Percentiles rank a stretch among this genome's conserved stretches.
phyloP scores from a whole-genome alignment of 2,888 invertebrate species.

The Polydrusus pterygomalis region DNA sequence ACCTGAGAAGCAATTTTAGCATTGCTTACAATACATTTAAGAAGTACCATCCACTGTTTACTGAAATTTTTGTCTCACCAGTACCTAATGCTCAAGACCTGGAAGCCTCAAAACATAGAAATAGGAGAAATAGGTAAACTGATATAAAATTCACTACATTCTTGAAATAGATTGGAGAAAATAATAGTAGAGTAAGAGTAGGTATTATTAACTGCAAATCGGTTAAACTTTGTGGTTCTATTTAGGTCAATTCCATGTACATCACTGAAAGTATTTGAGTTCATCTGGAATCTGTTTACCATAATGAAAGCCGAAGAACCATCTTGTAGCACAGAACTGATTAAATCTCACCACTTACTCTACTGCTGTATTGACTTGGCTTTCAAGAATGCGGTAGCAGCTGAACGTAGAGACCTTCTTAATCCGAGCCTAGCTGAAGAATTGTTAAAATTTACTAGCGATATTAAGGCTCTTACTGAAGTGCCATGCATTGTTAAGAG shows the following conservation, averaged over 20 bases:
- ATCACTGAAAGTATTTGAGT: constrained; percentile 89
- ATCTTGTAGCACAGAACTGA: constrained; percentile 91
- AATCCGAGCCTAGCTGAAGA: constrained; percentile 81
- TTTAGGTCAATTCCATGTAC: constrained; percentile 84
- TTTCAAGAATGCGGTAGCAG: constrained; percentile 89
- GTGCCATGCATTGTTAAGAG: constrained; percentile 85
- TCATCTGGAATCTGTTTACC: constrained; percentile 95
- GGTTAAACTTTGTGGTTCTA: background rate
- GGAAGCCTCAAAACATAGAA: constrained; percentile 75
- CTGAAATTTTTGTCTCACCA: constrained; percentile 87
- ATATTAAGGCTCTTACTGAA: constrained; percentile 77
- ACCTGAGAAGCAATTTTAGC: constrained; percentile 91
- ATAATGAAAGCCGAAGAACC: constrained; percentile 91
- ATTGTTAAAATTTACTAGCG: constrained; percentile 67
- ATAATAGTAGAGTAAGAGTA: too few species aligned
- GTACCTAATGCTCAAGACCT: constrained; percentile 68
- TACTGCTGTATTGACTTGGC: constrained; percentile 94
- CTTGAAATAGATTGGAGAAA: too few species aligned
- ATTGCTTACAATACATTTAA: constrained; percentile 96
- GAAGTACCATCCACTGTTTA: constrained; percentile 92
- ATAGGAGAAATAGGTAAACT: constrained; percentile 77
- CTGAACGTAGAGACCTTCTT: constrained; percentile 88
- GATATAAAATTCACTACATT: too few species aligned
- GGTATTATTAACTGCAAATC: too few species aligned
- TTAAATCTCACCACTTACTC: constrained; percentile 94